These are phyloP conservation scores for Melangyna quadrimaculata DNA, from an alignment of 2,888 invertebrate genomes.

Conservation along the genomic window DNA sequence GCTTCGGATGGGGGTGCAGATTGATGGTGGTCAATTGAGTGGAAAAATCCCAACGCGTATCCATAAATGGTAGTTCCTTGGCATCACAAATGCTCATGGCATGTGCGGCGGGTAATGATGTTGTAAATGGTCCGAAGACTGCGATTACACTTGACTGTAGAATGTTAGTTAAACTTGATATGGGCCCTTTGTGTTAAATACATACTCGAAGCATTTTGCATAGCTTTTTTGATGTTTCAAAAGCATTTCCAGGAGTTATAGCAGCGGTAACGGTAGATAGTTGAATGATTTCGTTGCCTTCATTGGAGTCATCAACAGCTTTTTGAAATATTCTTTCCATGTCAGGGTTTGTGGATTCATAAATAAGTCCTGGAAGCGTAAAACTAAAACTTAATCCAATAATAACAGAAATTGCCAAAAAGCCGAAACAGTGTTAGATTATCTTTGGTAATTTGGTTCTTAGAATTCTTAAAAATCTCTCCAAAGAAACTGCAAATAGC, in stretches of 20 bases:
- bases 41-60: conserved; percentile 87
- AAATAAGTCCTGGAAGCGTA: conserved; percentile 76
- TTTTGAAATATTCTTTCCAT: conserved; percentile 78
- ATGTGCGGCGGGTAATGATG: conserved; percentile 85
- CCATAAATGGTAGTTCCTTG: conserved; percentile 92
- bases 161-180: conserved; percentile 40
- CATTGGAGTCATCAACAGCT: conserved; percentile 78
- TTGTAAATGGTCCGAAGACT: conserved; percentile 90
- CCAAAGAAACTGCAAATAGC: too few species aligned
- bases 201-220: conserved; percentile 83
- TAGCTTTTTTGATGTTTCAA: conserved; percentile 82
- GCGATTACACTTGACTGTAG: conserved; percentile 87
- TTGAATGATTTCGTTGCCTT: conserved; percentile 74
- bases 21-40: conserved; percentile 85
- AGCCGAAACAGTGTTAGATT: too few species aligned
- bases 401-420: too few species aligned
- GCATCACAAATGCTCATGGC: conserved; percentile 92
- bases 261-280: conserved; percentile 77
- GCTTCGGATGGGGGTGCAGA: conserved; percentile 87
- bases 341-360: conserved; percentile 76
- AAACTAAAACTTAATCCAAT: too few species aligned
- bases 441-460: too few species aligned
- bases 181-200: conserved; percentile 6
- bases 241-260: conserved; percentile 83
- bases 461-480: too few species aligned